Evolutionary conservation across 1,140 invertebrate species (phyloP), one percentile per base, ranked within the genome.

Genomic region (Odontomachus brunneus): DNA sequence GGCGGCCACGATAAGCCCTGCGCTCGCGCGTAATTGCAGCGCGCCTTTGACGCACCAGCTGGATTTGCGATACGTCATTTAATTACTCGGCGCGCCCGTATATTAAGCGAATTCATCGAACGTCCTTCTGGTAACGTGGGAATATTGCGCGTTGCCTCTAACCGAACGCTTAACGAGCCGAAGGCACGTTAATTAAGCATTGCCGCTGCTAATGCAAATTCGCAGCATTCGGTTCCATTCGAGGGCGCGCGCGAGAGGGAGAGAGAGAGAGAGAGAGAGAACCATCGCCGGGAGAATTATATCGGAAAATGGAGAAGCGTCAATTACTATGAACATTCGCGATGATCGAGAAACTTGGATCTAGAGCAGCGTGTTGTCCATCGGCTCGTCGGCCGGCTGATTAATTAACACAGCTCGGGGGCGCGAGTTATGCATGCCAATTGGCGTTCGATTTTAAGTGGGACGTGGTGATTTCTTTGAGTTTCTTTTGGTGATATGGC

Each of bases 171-270:
- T 81, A 86, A 82, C 84, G 59, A 81, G 83, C 44, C 19, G 62
- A 69, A 66, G 59, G 69, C 63, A 63, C 75, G 69, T 86, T 85
- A 86, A 85, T 86, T 85, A 85, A 85, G 76, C 55, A 69, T 60
- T 51, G 83, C 67, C 83, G 11, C 49, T 53, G 33, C 57, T 65
- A 65, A 85, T 82, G 69, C 66, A 75, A 74, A 85, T 82, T 82
- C 78, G 69, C 69, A n/a, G 44, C 71, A 55, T n/a, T n/a, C 71
- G 72, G 65, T 29, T 67, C 65, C 75, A 51, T 80, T 85, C 59
- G 59, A 12, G 44, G 74, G 38, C 60, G 22, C 38, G 19, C 29
- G 51, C 17, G 44, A 67, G 24, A 38, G 44, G n/a, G n/a, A n/a
- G n/a, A n/a, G n/a, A n/a, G n/a, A n/a, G n/a, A n/a, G n/a, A n/a